Conservation (phyloP, 2,113 vertebrate species). For the Cryptotis parvus region DNA sequence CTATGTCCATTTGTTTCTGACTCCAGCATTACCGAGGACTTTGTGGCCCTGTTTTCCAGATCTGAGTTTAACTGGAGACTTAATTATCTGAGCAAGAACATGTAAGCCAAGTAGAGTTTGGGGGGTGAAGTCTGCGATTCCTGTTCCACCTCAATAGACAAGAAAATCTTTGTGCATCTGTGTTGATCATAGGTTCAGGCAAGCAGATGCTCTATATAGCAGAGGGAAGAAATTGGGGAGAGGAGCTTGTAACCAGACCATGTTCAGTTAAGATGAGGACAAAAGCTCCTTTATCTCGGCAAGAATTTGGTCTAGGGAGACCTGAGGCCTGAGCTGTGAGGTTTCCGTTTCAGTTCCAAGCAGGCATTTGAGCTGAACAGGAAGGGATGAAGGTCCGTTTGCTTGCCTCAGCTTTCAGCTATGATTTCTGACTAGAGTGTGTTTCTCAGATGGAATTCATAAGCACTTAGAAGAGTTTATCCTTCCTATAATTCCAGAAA, state of each 20-base stretch:
- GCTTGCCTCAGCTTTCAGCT: constrained; percentile 23
- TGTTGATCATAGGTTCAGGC: constrained; percentile 63
- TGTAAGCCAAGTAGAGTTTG: constrained; percentile 39
- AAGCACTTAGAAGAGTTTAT: neutral
- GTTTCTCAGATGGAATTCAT: constrained; percentile 43
- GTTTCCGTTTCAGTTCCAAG: constrained; percentile 27
- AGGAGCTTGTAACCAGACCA: constrained; percentile 49
- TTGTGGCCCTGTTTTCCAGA: constrained; percentile 47
- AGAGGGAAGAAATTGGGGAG: constrained; percentile 5
- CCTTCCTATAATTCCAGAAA: constrained; percentile 66
- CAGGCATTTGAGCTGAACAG: constrained; percentile 55
- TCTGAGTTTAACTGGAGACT: constrained; percentile 69
- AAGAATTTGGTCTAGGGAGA: constrained; percentile 40
- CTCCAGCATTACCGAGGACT: constrained; percentile 58
- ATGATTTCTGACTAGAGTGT: neutral
- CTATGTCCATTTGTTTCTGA: constrained; percentile 52
- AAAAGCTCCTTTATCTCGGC: constrained; percentile 63
- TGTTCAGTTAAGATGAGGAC: constrained; percentile 62
- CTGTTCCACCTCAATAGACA: constrained; percentile 21
- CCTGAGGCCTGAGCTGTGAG: neutral
- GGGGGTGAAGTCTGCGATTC: constrained; percentile 38
- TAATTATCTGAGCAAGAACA: constrained; percentile 64
- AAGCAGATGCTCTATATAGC: constrained; percentile 48
- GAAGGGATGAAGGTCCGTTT: constrained; percentile 9
- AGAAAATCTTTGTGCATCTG: constrained; percentile 61